A percentile compares a stretch with the other conserved stretches of the same genome.
phyloP scores from a whole-genome alignment of 2,888 invertebrate species.

The Venusia cambrica region DNA sequence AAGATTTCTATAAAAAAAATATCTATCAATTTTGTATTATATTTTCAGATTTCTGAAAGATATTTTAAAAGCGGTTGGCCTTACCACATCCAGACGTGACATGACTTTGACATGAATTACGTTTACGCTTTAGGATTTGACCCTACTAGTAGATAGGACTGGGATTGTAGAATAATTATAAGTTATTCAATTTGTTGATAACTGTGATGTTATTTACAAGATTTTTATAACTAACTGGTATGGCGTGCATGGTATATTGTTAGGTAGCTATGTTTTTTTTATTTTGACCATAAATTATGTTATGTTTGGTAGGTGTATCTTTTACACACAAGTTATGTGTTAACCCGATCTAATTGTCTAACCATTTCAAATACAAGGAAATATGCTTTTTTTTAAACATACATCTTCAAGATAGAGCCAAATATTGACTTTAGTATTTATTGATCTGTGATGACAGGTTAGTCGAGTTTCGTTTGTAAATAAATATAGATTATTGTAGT shows the following conservation, averaged over 20 bases:
- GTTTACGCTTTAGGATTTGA: constrained; percentile 11
- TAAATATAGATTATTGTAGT: constrained; percentile 26
- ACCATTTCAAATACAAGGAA: too few relatives aligned
- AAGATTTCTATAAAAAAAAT: too few relatives aligned
- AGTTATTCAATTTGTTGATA: constrained; percentile 1
- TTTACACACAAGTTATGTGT: too few relatives aligned
- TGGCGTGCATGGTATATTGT: constrained; percentile 7
- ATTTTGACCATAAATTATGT: neutral
- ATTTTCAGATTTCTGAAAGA: too few relatives aligned
- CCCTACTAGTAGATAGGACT: constrained; percentile 9
- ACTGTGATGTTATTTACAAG: constrained; percentile 10
- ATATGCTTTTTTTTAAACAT: neutral
- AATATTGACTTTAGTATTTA: constrained; percentile 35
- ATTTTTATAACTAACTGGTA: constrained; percentile 8
- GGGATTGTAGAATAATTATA: too few relatives aligned
- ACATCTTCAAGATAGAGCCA: constrained; percentile 51
- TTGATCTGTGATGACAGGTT: constrained; percentile 49
- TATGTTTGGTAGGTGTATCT: constrained; percentile 6
- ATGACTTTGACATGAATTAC: too few relatives aligned
- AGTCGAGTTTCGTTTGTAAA: constrained; percentile 34
- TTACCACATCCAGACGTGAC: too few relatives aligned
- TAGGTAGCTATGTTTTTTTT: constrained; percentile 12
- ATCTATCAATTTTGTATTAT: too few relatives aligned
- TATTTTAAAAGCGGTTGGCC: too few relatives aligned
- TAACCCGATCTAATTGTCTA: too few relatives aligned